These are phyloP conservation scores for Sturnus vulgaris DNA, from an alignment of 2,113 vertebrate species.

Conservation along the genomic window DNA sequence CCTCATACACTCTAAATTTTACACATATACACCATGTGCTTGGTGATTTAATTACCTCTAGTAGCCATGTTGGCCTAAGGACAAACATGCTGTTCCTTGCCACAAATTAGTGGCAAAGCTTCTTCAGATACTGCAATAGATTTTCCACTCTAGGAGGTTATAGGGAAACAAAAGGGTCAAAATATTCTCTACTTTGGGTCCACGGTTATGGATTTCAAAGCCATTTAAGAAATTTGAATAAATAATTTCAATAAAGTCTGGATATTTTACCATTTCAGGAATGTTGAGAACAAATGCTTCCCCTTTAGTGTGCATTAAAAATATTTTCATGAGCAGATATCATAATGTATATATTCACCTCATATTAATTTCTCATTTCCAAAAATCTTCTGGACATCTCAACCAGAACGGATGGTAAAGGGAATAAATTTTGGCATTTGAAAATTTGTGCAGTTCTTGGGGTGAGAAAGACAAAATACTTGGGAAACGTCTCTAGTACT, in stretches of 20 bases:
- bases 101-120: not conserved
- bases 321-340: not conserved
- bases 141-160: not conserved
- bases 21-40: not conserved
- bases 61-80: not conserved
- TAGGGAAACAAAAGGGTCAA: not conserved
- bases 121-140: not conserved
- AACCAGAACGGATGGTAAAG: not conserved
- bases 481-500: not conserved
- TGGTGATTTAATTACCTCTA: not conserved
- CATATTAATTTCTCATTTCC: not conserved
- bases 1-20: not conserved
- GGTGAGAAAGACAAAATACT: not conserved
- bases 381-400: not conserved
- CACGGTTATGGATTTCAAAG: not conserved
- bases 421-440: not conserved
- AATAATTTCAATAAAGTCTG: not conserved
- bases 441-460: not conserved
- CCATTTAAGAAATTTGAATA: not conserved
- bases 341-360: not conserved
- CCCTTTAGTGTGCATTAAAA: not conserved
- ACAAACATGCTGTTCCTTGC: not conserved
- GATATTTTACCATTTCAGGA: not conserved
- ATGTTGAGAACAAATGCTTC: not conserved
- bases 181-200: not conserved